A percentile compares a stretch with the other conserved stretches of the same genome.
phyloP scores from a whole-genome alignment of 1,140 invertebrate species.

The Halictus rubicundus region DNA sequence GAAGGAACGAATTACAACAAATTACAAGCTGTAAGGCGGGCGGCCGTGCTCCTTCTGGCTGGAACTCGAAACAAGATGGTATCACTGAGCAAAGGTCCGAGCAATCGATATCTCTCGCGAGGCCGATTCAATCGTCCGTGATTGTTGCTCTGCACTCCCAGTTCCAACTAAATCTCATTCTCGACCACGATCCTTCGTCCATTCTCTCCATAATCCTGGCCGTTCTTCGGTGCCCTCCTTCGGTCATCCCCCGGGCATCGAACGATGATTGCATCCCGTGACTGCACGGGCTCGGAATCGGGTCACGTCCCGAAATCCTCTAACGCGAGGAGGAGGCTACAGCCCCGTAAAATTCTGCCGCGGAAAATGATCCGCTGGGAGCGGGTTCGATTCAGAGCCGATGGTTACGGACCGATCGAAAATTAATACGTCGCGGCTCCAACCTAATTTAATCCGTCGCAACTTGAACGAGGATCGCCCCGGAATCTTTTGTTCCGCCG shows the following conservation, averaged over 20 bases:
- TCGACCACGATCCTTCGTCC: constrained; percentile 48
- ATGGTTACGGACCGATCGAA: constrained; percentile 11
- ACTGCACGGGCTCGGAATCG: constrained; percentile 39
- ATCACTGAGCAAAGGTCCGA: constrained; percentile 21
- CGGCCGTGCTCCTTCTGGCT: too few species aligned
- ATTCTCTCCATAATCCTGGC: constrained; percentile 52
- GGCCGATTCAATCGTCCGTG: constrained; percentile 67
- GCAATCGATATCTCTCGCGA: constrained; percentile 52
- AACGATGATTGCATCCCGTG: constrained; percentile 67
- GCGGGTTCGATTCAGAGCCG: constrained; percentile 2
- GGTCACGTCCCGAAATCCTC: constrained; percentile 62
- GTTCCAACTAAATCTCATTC: constrained; percentile 47
- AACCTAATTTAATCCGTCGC: not conserved
- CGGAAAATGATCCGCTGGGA: constrained; percentile 34
- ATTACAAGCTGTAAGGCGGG: constrained; percentile 27
- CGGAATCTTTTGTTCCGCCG: not conserved
- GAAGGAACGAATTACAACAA: constrained; percentile 45
- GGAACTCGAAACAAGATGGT: constrained; percentile 41
- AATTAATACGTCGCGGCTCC: constrained; percentile 6
- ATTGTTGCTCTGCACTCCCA: constrained; percentile 57
- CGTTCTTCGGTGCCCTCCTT: not conserved
- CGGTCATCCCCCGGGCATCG: constrained; percentile 52
- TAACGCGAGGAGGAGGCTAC: constrained; percentile 6
- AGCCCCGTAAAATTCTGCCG: constrained; percentile 34
- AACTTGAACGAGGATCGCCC: not conserved